Conservation (phyloP, 2,113 vertebrate species). For the Nothocercus julius region DNA sequence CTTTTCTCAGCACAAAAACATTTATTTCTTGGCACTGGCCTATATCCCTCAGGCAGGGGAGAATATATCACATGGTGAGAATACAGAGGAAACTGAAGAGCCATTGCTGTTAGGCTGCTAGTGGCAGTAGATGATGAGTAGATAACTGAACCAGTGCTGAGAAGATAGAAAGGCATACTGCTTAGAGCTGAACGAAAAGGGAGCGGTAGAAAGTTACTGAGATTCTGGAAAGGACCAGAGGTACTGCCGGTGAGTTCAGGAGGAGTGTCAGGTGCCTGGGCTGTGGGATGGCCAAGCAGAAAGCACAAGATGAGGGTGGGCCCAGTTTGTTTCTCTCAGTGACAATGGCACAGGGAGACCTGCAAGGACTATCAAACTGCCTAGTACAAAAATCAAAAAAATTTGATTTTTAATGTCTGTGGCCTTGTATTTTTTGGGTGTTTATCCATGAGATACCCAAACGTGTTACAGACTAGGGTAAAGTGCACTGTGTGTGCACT, state of each 20-base stretch:
- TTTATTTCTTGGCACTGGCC: background rate
- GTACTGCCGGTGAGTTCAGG: accelerated
- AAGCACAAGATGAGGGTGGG: accelerated
- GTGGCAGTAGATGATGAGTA: background rate
- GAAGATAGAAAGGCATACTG: background rate
- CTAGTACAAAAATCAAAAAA: too few species aligned
- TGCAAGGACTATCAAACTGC: background rate
- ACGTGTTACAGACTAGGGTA: background rate
- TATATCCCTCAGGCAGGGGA: background rate
- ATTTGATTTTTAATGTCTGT: background rate
- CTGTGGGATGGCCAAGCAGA: background rate
- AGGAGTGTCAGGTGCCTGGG: background rate
- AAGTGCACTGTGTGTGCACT: background rate
- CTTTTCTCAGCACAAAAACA: background rate
- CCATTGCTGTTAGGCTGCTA: background rate
- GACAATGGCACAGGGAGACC: background rate
- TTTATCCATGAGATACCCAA: background rate
- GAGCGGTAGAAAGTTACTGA: background rate
- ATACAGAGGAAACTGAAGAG: background rate
- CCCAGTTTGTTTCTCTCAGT: background rate
- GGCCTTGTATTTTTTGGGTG: background rate
- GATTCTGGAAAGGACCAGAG: background rate
- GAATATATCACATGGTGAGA: background rate
- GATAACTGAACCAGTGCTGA: background rate
- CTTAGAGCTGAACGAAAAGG: background rate